phyloP scores from a whole-genome alignment of 2,888 invertebrate genomes.

The Mythimna pallens region DNA sequence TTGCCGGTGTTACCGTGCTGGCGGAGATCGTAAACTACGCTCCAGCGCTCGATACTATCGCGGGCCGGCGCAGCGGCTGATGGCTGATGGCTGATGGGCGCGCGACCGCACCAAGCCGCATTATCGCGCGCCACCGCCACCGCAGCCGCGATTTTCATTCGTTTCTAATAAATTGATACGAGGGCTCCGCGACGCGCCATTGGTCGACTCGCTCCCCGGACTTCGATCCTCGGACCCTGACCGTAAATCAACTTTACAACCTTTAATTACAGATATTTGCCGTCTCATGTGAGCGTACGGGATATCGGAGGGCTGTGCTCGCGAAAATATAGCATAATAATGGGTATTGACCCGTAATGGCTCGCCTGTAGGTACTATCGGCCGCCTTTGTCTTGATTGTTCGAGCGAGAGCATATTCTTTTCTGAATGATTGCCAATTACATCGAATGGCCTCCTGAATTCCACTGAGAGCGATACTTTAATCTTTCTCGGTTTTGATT shows the following conservation, averaged over 20 bases:
- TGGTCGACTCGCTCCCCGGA: conserved; percentile 86
- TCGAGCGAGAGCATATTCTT: conserved; percentile 87
- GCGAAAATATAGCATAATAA: conserved; percentile 91
- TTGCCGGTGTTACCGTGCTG: conserved; percentile 89
- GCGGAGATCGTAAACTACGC: conserved; percentile 87
- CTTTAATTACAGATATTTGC: conserved; percentile 91
- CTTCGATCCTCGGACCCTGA: conserved; percentile 86
- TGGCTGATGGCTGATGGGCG: conserved; percentile 78
- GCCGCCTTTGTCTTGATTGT: conserved; percentile 90
- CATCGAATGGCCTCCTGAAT: conserved; percentile 89
- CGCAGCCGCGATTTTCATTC: conserved; percentile 89
- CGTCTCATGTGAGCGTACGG: conserved; percentile 88
- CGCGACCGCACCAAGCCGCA: conserved; percentile 85
- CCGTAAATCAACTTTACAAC: conserved; percentile 91
- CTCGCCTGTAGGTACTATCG: conserved; percentile 89
- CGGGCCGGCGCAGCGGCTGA: conserved; percentile 37
- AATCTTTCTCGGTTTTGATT: conserved; percentile 84
- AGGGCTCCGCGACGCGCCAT: conserved; percentile 80
- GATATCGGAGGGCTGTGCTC: conserved; percentile 89
- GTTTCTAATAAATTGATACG: conserved; percentile 90
- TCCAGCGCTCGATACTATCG: conserved; percentile 86
- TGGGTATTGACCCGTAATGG: conserved; percentile 90
- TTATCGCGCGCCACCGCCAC: conserved; percentile 86
- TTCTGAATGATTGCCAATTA: conserved; percentile 90
- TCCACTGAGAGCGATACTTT: conserved; percentile 85